Conservation (phyloP, 1,140 invertebrate genomes). For the Bacillus rossius region DNA sequence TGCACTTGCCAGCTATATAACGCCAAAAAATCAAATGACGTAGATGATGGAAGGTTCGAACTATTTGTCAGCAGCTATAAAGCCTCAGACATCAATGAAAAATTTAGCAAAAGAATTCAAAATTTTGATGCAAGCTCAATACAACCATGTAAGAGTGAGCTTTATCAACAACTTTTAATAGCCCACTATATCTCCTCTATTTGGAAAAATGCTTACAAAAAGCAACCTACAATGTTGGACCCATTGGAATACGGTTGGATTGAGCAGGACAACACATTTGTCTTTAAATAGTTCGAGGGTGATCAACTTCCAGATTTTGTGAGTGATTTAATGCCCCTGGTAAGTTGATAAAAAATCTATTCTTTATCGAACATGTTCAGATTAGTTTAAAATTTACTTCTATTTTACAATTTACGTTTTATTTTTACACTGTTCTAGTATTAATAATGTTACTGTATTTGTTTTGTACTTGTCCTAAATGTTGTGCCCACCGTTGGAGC, state of each 20-base stretch:
- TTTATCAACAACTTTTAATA: constrained; percentile 24
- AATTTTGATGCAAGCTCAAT: constrained; percentile 26
- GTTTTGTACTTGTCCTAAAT: no score
- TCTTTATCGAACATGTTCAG: no score
- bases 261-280: no score
- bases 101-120: constrained; percentile 22
- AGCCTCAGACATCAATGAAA: constrained; percentile 22
- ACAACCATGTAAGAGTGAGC: constrained; percentile 22
- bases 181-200: constrained; percentile 22
- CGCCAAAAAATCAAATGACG: constrained; percentile 21
- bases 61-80: constrained; percentile 24
- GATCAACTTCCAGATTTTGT: no score
- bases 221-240: constrained; percentile 17
- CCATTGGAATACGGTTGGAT: constrained; percentile 18
- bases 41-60: constrained; percentile 24
- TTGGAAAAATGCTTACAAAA: constrained; percentile 25
- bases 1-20: constrained; percentile 15
- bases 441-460: no score
- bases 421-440: no score
- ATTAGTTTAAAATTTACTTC: no score
- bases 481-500: no score
- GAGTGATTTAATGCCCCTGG: no score
- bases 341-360: no score
- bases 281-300: no score
- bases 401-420: no score